Conservation (phyloP, 2,888 invertebrate species). For the Fragum sueziense region DNA sequence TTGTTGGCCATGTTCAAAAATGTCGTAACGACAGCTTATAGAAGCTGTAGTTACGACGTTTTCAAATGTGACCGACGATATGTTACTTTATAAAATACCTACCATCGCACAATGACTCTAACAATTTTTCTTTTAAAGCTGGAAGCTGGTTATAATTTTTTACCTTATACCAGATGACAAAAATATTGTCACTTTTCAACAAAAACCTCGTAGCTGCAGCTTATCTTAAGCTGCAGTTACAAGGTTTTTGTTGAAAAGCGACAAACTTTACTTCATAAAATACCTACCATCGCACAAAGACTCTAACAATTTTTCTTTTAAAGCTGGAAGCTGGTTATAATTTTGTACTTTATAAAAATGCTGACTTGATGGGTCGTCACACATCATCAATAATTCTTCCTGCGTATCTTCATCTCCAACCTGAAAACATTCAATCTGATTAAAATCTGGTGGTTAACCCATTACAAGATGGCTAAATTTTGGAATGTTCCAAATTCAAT, state of each 20-base stretch:
- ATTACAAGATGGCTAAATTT: no score
- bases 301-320: constrained; percentile 68
- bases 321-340: constrained; percentile 66
- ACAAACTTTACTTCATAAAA: no score
- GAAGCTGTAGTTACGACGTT: no score
- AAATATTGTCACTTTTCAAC: no score
- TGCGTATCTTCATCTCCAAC: constrained; percentile 69
- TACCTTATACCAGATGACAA: neutral
- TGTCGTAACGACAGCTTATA: no score
- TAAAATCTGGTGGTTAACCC: no score
- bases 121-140: constrained; percentile 65
- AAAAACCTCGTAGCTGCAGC: no score
- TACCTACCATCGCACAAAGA: constrained; percentile 74
- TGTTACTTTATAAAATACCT: constrained; percentile 33
- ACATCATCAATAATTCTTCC: constrained; percentile 72
- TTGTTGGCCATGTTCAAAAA: no score
- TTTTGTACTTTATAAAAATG: constrained; percentile 72
- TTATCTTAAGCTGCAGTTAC: no score
- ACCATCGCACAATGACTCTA: constrained; percentile 75
- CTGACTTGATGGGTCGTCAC: constrained; percentile 70
- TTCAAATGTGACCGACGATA: no score
- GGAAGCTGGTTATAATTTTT: constrained; percentile 66
- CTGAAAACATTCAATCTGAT: constrained; percentile 25
- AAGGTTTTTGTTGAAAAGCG: no score
- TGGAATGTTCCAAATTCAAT: neutral